Conservation (phyloP, 2,888 invertebrate genomes). For the Gnatocerus cornutus region DNA sequence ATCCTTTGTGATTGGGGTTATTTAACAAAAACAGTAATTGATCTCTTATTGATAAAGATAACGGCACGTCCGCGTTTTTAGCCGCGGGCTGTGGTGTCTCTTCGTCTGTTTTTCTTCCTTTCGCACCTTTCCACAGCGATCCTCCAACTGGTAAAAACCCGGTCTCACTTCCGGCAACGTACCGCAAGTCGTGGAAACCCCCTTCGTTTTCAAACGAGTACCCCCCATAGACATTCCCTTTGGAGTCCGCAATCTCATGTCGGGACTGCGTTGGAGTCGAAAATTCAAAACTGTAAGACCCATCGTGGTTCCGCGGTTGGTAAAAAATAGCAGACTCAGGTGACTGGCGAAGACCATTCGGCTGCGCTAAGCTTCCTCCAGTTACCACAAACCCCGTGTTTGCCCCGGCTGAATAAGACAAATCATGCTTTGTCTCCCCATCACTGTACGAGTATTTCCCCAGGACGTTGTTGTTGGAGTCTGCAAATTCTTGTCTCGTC, state of each 20-base stretch:
- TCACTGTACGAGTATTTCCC: conserved; percentile 59
- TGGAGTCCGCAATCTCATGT: conserved; percentile 58
- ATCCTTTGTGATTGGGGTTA: no score
- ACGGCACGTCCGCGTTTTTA: no score
- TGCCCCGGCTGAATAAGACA: conserved; percentile 57
- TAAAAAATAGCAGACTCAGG: conserved; percentile 13
- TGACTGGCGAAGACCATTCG: conserved; percentile 13
- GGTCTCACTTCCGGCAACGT: conserved; percentile 56
- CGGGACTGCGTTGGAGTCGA: conserved; percentile 59
- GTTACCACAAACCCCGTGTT: conserved; percentile 62
- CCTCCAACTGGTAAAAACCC: conserved; percentile 66
- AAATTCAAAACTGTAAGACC: conserved; percentile 61
- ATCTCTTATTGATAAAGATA: no score
- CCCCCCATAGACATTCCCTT: conserved; percentile 60
- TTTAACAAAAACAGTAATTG: no score
- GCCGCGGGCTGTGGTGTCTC: no score
- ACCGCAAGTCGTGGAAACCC: conserved; percentile 58
- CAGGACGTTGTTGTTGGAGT: conserved; percentile 59
- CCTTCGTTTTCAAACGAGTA: conserved; percentile 58
- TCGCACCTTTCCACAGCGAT: conserved; percentile 61
- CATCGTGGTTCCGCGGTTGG: conserved; percentile 52
- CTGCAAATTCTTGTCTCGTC: conserved; percentile 57
- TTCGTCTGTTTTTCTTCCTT: no score
- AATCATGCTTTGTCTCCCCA: conserved; percentile 54
- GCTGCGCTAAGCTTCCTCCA: conserved; percentile 65